Conservation (phyloP, 2,113 vertebrate species). For the Otus sunia region DNA sequence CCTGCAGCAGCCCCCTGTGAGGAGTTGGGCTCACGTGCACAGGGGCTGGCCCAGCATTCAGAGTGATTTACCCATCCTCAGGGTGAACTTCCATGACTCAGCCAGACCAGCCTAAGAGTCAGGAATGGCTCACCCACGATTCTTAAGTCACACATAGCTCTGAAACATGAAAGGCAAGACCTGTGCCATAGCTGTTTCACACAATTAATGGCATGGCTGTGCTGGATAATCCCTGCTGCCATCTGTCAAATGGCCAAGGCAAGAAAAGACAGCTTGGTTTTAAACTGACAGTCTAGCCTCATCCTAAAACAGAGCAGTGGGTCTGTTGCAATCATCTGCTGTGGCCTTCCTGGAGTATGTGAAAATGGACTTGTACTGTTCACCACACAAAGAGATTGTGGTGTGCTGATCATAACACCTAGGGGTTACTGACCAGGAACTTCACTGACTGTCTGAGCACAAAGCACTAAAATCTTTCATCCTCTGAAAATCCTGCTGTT, state of each 20-base stretch:
- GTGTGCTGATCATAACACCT: background rate
- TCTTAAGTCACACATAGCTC: background rate
- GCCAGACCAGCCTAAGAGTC: background rate
- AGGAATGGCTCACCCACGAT: background rate
- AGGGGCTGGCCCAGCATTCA: background rate
- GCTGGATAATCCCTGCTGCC: background rate
- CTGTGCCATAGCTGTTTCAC: background rate
- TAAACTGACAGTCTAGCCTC: background rate
- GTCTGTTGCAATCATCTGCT: background rate
- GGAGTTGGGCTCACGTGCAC: background rate
- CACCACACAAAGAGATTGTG: background rate
- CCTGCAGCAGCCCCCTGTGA: accelerated
- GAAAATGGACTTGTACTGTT: background rate
- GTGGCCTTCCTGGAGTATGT: background rate
- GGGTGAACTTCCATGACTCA: background rate
- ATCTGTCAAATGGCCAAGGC: background rate
- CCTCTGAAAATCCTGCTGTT: background rate
- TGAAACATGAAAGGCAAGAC: background rate
- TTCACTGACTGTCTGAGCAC: background rate
- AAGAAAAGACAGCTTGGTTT: background rate
- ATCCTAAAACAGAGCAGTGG: background rate
- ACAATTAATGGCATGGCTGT: background rate
- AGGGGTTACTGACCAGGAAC: background rate
- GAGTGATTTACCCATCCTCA: background rate
- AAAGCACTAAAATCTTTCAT: background rate